phyloP scores from a whole-genome alignment of 2,888 invertebrate genomes.

The Lepidocyrtoides sp. region DNA sequence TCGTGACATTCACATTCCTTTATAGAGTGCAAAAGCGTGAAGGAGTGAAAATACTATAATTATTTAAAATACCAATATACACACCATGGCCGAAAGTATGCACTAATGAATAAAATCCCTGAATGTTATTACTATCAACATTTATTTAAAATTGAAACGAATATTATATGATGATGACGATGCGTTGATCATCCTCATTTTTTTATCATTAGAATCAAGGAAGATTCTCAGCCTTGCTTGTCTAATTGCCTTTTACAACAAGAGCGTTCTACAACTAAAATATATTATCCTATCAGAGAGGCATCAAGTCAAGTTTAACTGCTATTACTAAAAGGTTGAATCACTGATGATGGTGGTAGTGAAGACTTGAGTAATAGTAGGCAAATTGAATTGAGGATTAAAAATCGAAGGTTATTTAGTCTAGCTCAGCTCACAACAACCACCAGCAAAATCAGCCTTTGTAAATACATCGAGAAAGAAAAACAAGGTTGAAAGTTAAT shows the following conservation, averaged over 20 bases:
- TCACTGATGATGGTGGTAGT: not conserved
- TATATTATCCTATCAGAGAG: not conserved
- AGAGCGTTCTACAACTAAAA: not conserved
- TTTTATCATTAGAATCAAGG: constrained; percentile 28
- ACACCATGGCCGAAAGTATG: not conserved
- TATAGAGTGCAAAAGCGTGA: constrained; percentile 36
- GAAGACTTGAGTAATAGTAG: not conserved
- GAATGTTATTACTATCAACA: not conserved
- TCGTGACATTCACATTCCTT: constrained; percentile 26
- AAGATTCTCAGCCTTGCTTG: constrained; percentile 58
- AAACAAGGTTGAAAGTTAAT: constrained; percentile 48
- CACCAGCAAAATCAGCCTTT: not conserved
- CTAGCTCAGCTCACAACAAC: not conserved
- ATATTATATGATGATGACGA: not conserved
- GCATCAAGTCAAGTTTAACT: constrained; percentile 38
- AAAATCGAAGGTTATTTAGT: constrained; percentile 34
- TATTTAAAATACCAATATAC: not conserved
- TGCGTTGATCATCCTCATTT: not conserved
- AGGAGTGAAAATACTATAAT: constrained; percentile 35
- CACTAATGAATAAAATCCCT: not conserved
- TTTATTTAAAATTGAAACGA: not conserved
- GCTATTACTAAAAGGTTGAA: not conserved
- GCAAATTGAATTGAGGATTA: not conserved
- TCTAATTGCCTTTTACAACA: constrained; percentile 22
- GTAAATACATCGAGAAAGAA: not conserved